A percentile compares a stretch with the other conserved stretches of the same genome.
These are phyloP conservation scores for Podarcis lilfordi DNA, from an alignment of 2,797 vertebrate species.

Conservation along the genomic window DNA sequence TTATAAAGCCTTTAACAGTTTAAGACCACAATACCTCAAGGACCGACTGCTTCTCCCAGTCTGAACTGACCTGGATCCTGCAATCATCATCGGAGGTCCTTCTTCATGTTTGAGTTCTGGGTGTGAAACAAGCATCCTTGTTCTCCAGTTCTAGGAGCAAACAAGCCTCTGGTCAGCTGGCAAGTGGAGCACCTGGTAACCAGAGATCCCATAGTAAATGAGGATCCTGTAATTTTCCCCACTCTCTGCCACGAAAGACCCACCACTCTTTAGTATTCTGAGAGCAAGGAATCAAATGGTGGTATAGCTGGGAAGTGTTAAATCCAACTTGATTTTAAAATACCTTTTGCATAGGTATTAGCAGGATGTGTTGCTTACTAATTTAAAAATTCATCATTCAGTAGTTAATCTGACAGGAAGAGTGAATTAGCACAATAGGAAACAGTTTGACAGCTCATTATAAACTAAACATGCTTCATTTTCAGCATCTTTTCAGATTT, in stretches of 20 bases:
- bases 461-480: background rate
- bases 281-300: background rate
- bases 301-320: background rate
- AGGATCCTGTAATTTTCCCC: background rate
- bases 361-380: background rate
- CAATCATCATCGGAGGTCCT: background rate
- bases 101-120: background rate
- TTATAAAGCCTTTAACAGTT: no score
- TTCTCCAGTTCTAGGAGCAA: background rate
- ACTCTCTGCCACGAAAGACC: background rate
- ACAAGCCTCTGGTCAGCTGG: background rate
- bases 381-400: background rate
- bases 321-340: background rate
- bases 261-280: background rate
- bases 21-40: no score
- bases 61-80: no score
- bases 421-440: background rate
- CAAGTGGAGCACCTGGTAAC: background rate
- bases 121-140: background rate
- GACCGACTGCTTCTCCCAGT: no score
- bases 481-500: background rate
- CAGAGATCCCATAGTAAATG: no score
- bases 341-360: background rate
- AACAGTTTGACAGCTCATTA: conserved; percentile 1
- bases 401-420: background rate